Percentiles rank a stretch among this genome's conserved stretches.
phyloP scores from a whole-genome alignment of 2,797 vertebrate genomes.

The Rhyacichthys aspro region DNA sequence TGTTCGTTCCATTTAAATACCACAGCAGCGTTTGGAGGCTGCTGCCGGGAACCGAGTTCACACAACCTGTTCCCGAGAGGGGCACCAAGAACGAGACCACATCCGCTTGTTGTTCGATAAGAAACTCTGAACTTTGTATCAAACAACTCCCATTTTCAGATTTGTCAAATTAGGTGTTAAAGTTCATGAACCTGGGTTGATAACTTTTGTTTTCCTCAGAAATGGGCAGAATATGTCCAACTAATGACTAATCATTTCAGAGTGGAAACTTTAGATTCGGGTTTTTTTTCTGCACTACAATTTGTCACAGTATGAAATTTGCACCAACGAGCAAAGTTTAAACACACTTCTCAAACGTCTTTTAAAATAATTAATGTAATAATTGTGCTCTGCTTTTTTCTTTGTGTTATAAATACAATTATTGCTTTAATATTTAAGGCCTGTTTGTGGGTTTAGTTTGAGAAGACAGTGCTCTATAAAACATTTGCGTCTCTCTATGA shows the following conservation, averaged over 20 bases:
- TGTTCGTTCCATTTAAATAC: slow-evolving; percentile 51
- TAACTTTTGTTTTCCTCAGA: slow-evolving; percentile 69
- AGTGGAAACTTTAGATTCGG: no score
- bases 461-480: slow-evolving; percentile 14
- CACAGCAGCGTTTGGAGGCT: slow-evolving; percentile 31
- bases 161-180: slow-evolving; percentile 32
- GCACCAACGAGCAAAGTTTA: no score
- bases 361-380: no score
- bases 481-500: slow-evolving; percentile 25
- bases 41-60: slow-evolving; percentile 38
- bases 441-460: slow-evolving; percentile 11
- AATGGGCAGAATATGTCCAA: slow-evolving; percentile 31
- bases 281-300: no score
- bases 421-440: background rate
- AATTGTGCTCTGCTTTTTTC: no score
- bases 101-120: slow-evolving; percentile 49
- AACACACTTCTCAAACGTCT: background rate
- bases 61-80: slow-evolving; percentile 30
- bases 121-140: slow-evolving; percentile 40
- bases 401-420: no score
- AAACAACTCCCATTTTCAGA: slow-evolving; percentile 11
- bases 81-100: slow-evolving; percentile 40
- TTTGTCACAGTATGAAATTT: no score
- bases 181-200: slow-evolving; percentile 20
- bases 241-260: slow-evolving; percentile 25